These are phyloP conservation scores for Lepilemur septentrionalis DNA, from an alignment of 2,797 vertebrate species.

Conservation along the genomic window DNA sequence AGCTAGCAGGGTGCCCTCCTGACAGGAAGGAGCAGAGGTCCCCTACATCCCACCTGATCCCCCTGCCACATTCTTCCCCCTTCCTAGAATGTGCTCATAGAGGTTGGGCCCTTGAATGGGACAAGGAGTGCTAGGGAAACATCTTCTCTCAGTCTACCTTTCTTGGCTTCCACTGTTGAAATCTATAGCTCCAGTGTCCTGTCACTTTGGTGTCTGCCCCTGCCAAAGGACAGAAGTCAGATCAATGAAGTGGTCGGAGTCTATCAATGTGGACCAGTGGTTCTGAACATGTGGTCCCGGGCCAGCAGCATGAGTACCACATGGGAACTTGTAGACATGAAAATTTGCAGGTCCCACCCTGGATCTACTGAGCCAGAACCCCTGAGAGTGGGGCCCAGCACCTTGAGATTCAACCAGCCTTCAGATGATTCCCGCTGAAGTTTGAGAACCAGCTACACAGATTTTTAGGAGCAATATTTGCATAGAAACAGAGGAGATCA, in stretches of 20 bases:
- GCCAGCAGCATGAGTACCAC: neutral
- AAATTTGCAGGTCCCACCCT: neutral
- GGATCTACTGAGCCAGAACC: neutral
- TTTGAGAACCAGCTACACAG: neutral
- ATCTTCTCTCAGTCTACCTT: neutral
- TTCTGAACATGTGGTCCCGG: neutral
- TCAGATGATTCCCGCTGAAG: neutral
- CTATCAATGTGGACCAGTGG: neutral
- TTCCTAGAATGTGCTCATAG: neutral
- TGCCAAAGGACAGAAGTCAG: neutral
- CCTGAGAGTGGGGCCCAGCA: neutral
- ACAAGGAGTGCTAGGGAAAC: neutral
- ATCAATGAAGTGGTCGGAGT: neutral
- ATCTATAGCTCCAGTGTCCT: neutral
- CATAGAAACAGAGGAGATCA: neutral
- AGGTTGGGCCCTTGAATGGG: neutral
- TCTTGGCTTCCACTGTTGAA: neutral
- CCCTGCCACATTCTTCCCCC: neutral
- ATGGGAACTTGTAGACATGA: neutral
- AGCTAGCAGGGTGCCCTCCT: neutral
- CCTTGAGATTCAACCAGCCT: neutral
- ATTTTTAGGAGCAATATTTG: neutral
- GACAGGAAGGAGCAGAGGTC: neutral
- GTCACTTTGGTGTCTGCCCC: neutral
- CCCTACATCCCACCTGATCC: neutral